Percentiles rank a stretch among this genome's conserved stretches.
These are phyloP conservation scores for Zootermopsis nevadensis DNA, from an alignment of 2,888 invertebrate genomes.

Conservation along the genomic window DNA sequence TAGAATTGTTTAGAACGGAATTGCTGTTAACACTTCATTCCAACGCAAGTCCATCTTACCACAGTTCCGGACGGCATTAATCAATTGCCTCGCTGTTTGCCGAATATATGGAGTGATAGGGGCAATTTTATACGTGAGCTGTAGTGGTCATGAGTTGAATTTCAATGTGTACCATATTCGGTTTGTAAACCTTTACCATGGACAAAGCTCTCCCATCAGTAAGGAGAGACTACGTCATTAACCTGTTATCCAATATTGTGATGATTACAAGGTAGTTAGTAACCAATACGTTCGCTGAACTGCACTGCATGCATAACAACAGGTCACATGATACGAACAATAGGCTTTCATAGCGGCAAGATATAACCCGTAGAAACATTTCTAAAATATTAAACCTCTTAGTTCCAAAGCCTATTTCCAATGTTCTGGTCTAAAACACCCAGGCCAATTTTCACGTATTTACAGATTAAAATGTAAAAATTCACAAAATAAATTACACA, in stretches of 20 bases:
- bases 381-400: too few species aligned
- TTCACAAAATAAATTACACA: too few species aligned
- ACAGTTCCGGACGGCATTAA: neutral
- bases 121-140: neutral
- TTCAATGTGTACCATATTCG: slow-evolving; percentile 9
- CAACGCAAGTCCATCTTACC: neutral
- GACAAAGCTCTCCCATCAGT: neutral
- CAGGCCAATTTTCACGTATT: too few species aligned
- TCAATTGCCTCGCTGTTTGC: slow-evolving; percentile 40
- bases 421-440: too few species aligned
- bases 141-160: neutral
- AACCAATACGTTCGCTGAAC: slow-evolving; percentile 6
- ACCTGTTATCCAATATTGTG: slow-evolving; percentile 4
- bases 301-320: too few species aligned
- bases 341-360: too few species aligned
- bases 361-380: too few species aligned
- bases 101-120: neutral
- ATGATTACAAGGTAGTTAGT: slow-evolving; percentile 13
- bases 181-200: slow-evolving; percentile 6
- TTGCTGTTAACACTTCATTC: neutral
- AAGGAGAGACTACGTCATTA: neutral
- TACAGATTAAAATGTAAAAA: too few species aligned
- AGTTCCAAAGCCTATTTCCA: too few species aligned
- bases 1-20: too few species aligned
- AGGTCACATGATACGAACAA: neutral